Evolutionary conservation across 35 echinoderm and acorn worm genomes (phyloP), one percentile per base, ranked within the genome.

Genomic region (Lytechinus variegatus): DNA sequence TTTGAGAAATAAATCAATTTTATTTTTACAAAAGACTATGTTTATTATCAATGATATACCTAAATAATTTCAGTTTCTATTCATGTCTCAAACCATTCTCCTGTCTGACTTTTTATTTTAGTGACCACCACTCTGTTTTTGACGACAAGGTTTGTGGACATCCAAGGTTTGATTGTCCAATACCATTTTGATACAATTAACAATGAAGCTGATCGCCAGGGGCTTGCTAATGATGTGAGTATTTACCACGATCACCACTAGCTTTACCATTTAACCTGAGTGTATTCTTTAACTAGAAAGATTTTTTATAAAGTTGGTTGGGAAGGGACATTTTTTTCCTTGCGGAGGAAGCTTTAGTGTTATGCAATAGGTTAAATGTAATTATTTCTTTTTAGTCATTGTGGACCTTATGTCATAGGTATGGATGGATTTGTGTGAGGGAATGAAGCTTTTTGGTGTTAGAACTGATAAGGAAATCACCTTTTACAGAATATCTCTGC

Each of bases 211-310:
- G 3, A 28, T 54, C 92, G 13, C 10, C 28, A 93, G 10, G 92
- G 53, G 21, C 92, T 93, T 27, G 92, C 92, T 12, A 57, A 93
- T 57, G 92, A 93, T 93, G 92, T 93, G 54, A 93, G 92, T 93
- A 10, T 10, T 1, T 90, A 12, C 4, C 14, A 60, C 8, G 16
- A 44, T 44, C 33, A 44, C 33, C 2, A 44, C 33, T 44, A 44
- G 33, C 33, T 44, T 44, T 44, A 44, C 33, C 33, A 44, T 44
- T 44, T 44, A 44, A 44, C 33, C 33, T 44, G 33, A 44, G 33
- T 44, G 33, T 44, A 44, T 44, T 44, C 33, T 44, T 44, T 44
- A 44, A 44, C 33, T 44, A 44, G 33, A 44, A 44, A 44, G 33
- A 44, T 44, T 44, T 44, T 44, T 44, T 44, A 44, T 44, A 44